Conservation (phyloP, 1,140 invertebrate species). For the Zaprionus africanus region DNA sequence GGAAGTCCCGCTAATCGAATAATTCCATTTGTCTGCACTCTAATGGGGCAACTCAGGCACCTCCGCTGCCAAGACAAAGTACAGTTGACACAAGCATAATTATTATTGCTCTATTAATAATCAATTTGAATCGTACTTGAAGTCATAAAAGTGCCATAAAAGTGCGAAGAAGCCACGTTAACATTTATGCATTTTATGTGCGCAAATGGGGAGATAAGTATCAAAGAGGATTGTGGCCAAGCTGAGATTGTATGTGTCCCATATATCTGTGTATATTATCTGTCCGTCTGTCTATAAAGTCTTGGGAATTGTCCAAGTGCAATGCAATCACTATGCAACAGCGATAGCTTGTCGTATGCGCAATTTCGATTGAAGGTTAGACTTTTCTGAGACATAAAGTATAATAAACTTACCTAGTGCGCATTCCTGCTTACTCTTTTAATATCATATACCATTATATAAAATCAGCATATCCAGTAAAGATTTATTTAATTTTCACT, state of each 20-base stretch:
- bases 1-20: constrained; percentile 69
- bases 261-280: too few relatives aligned
- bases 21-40: constrained; percentile 34
- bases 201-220: background rate
- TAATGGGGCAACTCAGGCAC: constrained; percentile 8
- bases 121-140: background rate
- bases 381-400: too few relatives aligned
- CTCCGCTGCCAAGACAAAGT: constrained; percentile 31
- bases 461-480: background rate
- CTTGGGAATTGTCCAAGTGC: too few relatives aligned
- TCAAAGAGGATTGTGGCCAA: background rate
- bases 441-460: background rate
- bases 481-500: background rate
- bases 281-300: too few relatives aligned
- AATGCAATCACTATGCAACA: background rate
- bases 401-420: constrained; percentile 16
- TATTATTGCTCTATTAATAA: background rate
- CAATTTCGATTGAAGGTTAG: background rate
- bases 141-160: background rate
- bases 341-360: constrained; percentile 37
- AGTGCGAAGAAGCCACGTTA: background rate
- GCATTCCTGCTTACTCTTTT: background rate
- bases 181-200: constrained; percentile 1
- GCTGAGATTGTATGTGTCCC: background rate
- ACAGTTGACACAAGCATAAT: constrained; percentile 33